phyloP scores from a whole-genome alignment of 2,113 vertebrate genomes.

The Nannospalax galili region DNA sequence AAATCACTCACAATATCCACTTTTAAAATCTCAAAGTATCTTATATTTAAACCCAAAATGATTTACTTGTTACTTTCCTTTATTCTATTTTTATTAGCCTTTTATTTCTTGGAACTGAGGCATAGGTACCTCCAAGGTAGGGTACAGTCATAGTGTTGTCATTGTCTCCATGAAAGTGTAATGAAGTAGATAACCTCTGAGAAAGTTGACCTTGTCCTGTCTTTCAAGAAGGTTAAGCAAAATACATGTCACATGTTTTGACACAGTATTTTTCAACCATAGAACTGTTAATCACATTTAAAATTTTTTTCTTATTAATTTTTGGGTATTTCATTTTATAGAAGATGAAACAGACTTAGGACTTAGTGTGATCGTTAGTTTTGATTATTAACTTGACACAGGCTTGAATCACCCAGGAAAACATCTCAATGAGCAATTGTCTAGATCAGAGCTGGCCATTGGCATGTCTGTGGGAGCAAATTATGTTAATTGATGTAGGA shows the following conservation, averaged over 20 bases:
- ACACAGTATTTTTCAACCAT: not conserved
- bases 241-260: not conserved
- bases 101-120: not conserved
- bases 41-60: constrained; percentile 16
- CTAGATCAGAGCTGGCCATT: not conserved
- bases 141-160: not conserved
- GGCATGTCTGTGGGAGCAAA: not conserved
- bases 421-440: not conserved
- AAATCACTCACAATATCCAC: constrained; percentile 41
- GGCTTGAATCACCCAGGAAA: too few relatives aligned
- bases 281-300: not conserved
- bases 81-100: not conserved
- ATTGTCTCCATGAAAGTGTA: not conserved
- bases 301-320: not conserved
- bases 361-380: not conserved
- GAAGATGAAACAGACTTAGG: not conserved
- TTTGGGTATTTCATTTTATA: not conserved
- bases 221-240: not conserved
- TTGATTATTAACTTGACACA: not conserved
- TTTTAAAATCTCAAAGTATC: not conserved
- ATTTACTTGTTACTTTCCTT: not conserved
- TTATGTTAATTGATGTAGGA: not conserved
- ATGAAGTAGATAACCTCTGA: not conserved
- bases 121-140: not conserved
- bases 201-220: not conserved